Evolutionary conservation across 2,888 invertebrate species (phyloP), one percentile per base, ranked within the genome.

Genomic region (Philhelius pedissequus): DNA sequence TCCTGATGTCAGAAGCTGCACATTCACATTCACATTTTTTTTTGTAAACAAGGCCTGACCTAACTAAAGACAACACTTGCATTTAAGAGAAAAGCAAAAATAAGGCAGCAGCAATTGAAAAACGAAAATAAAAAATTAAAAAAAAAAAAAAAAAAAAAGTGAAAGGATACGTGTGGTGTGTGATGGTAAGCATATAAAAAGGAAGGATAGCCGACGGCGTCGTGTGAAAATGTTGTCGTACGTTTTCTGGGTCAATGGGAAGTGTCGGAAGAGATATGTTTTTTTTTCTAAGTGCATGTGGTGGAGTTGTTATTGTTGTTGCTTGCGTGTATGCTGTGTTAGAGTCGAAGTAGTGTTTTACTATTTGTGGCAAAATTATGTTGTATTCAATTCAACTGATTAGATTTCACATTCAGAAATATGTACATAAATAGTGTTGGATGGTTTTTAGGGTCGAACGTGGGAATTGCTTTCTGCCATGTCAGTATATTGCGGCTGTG

Each of bases 161-260:
- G 78, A 83, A 83, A 83, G 82, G 78, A 83, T 78, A 83, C 74
- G 60, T 77, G 71, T 13, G 80, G 69, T 64, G 6, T 45, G 15
- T 71, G 68, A 73, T 62, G 68, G 32, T 27, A 62, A 70, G 64
- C 70, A 76, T 66, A 56, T 35, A 27, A 25, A 50, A 35, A 25
- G 22, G n/a, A 35, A 25, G 22, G n/a, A 64, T 50, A 30, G 50
- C 78, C 78, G 35, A 62, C 11, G 78, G 78, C 73, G 35, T 74
- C 40, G 62, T 78, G 48, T 83, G 66, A 73, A 77, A 62, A 71
- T 52, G 25, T 68, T 81, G 73, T 69, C 60, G 77, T 77, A 77
- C 82, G 77, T 56, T 83, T 78, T 83, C 64, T 83, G 69, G 82
- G 82, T 83, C 82, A 69, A 74, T 56, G 62, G 76, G 76, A 76